Base-by-base conservation (phyloP, 2,797 vertebrate genomes). In the Acipenser oxyrinchus region DNA sequence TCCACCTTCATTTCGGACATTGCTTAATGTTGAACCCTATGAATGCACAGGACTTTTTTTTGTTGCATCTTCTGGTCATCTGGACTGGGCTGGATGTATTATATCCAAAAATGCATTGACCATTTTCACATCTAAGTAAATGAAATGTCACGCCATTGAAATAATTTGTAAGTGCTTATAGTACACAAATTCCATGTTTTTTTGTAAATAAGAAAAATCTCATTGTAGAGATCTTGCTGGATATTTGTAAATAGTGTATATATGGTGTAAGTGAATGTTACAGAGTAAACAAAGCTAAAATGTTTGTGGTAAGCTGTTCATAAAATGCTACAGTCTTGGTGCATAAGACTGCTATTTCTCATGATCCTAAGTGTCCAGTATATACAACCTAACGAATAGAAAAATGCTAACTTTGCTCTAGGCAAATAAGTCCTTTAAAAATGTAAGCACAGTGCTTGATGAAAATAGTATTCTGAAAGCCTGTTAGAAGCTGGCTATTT, bases 71-170 rank as follows among this genome's bases (percentile, higher is more conserved):
- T 10, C 48, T 18, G 5, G 51, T 60, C 48, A 10, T 49, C 9
- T 64, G 60, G 61, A 51, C 37, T 52, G 10, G 51, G 48, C 55
- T 13, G 48, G 51, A 49, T 51, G 51, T 63, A 53, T 60, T 55
- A 50, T 51, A 51, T 50, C 49, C n/a, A n/a, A 70, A 48, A 60
- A 49, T 53, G 59, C 69, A 70, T 5, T 69, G 71, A 23, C 69
- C 71, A 51, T 67, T 73, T 71, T 61, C 48, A 57, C 76, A 67
- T 57, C 71, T 73, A 63, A 77, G 68, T 62, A 57, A 67, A 72
- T 68, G 18, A 18, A 18, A 18, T 53, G 70, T 74, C 82, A 84
- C 84, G 79, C 83, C 62, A 63, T 18, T 63, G 60, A 63, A 63
- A 68, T 55, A 59, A 66, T 51, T 13, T 64, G 62, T 23, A 63